Evolutionary conservation across 1,140 invertebrate genomes (phyloP).

Genomic region (Frieseomelitta varia): DNA sequence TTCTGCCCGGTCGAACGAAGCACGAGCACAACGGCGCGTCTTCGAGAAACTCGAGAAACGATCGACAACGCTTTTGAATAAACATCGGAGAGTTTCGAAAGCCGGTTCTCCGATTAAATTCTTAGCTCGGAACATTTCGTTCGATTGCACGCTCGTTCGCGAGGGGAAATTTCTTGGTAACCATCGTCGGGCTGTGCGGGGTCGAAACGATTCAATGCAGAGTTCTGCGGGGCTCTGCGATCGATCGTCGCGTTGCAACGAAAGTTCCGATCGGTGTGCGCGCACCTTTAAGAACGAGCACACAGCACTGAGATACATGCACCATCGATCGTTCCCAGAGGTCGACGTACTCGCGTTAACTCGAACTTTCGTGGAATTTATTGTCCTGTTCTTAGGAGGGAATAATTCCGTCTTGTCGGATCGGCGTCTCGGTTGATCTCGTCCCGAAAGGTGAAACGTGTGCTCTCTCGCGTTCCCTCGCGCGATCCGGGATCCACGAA

Average conservation of each 20-base stretch:
- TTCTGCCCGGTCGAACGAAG: background rate
- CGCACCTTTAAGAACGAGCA: constrained; percentile 9
- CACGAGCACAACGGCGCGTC: no score
- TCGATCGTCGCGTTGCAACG: constrained; percentile 17
- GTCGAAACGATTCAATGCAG: background rate
- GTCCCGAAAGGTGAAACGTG: background rate
- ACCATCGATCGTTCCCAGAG: constrained; percentile 56
- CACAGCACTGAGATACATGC: constrained; percentile 46
- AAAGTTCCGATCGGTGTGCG: constrained; percentile 32
- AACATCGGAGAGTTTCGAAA: background rate
- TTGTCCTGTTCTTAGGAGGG: constrained; percentile 24
- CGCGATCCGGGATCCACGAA: background rate
- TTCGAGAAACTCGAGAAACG: background rate
- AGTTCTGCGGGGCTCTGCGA: background rate
- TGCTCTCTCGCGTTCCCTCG: background rate
- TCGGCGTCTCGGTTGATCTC: background rate
- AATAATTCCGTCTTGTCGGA: background rate
- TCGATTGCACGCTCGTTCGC: background rate
- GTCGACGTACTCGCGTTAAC: constrained; percentile 55
- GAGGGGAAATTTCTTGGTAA: background rate
- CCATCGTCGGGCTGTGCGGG: no score
- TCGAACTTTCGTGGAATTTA: constrained; percentile 42
- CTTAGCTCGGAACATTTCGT: background rate
- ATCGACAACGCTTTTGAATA: background rate
- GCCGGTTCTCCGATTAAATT: background rate